phyloP scores from a whole-genome alignment of 2,888 invertebrate genomes.

The Athetis lepigone region DNA sequence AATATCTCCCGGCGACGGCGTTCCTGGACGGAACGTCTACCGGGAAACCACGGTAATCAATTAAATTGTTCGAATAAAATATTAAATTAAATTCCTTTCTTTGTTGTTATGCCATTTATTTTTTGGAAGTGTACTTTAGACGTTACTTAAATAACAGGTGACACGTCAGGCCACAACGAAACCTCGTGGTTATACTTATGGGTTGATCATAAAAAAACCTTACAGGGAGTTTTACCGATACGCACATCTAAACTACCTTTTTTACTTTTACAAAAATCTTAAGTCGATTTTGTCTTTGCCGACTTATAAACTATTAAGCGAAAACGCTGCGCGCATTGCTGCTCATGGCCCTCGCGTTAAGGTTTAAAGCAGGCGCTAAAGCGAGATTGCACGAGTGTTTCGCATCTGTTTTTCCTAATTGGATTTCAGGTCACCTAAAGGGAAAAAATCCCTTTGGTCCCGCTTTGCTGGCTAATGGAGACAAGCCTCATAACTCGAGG shows the following conservation, averaged over 20 bases:
- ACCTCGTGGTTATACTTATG: background rate
- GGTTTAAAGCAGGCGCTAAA: slow-evolving; percentile 14
- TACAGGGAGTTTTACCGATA: background rate
- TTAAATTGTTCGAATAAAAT: slow-evolving; percentile 82
- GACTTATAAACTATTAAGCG: background rate
- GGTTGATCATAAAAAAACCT: background rate
- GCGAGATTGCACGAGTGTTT: slow-evolving; percentile 9
- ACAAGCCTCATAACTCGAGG: slow-evolving; percentile 68
- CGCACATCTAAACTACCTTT: background rate
- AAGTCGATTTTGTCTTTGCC: background rate
- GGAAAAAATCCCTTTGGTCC: slow-evolving; percentile 68
- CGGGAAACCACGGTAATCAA: slow-evolving; percentile 77
- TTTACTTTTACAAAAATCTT: background rate
- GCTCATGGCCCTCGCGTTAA: background rate
- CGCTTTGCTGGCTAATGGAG: slow-evolving; percentile 71
- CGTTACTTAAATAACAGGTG: background rate
- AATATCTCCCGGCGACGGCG: slow-evolving; percentile 81
- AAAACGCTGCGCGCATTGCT: background rate
- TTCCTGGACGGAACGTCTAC: slow-evolving; percentile 71
- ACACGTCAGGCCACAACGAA: background rate
- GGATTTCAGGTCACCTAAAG: slow-evolving; percentile 70
- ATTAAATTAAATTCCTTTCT: slow-evolving; percentile 71
- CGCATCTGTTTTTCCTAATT: slow-evolving; percentile 64
- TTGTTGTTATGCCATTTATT: slow-evolving; percentile 49
- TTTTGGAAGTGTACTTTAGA: slow-evolving; percentile 36